Evolutionary conservation across 2,113 vertebrate species (phyloP).

Genomic region (Bos javanicus): DNA sequence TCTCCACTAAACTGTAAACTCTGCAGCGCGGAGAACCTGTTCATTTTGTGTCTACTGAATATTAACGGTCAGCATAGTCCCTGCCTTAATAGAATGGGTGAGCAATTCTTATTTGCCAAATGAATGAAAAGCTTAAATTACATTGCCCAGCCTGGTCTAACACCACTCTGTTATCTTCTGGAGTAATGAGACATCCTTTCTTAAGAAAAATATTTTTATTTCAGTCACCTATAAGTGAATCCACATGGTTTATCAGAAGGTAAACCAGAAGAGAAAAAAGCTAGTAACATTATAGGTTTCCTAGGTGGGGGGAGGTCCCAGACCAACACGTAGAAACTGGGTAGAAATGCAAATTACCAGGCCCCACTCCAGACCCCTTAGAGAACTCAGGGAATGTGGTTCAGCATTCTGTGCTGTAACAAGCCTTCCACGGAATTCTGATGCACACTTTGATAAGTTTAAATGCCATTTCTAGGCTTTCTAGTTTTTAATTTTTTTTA

Average conservation of each 20-base stretch:
- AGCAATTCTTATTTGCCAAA: neutral
- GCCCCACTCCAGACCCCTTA: neutral
- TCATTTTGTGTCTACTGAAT: neutral
- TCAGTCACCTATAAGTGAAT: neutral
- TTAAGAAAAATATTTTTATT: neutral
- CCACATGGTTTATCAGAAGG: neutral
- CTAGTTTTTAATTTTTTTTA: neutral
- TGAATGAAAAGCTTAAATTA: neutral
- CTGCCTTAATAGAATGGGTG: neutral
- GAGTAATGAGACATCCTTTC: neutral
- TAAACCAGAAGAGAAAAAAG: neutral
- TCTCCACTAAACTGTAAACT: neutral
- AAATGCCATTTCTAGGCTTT: neutral
- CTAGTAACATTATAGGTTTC: neutral
- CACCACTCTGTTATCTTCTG: neutral
- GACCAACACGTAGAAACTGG: neutral
- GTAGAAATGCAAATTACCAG: neutral
- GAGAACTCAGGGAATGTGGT: neutral
- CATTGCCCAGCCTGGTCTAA: neutral
- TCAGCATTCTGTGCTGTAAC: neutral
- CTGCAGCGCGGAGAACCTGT: neutral
- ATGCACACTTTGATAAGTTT: neutral
- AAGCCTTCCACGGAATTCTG: neutral
- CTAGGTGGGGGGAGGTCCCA: neutral
- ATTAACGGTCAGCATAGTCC: neutral